Conservation (phyloP, 2,888 invertebrate genomes). For the Matsumyia berberina region DNA sequence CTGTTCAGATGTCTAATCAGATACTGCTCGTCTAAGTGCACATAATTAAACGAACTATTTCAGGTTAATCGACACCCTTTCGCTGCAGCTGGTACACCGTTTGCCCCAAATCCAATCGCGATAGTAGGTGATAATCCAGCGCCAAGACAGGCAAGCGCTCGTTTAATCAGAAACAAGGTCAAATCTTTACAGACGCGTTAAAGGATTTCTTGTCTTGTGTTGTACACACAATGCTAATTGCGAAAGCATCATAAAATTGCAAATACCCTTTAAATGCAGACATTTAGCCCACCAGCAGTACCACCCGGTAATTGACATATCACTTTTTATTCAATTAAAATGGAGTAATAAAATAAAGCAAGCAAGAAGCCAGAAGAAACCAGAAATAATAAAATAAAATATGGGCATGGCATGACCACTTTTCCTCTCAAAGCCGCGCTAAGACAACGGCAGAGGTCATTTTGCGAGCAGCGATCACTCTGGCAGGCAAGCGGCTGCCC, state of each 20-base stretch:
- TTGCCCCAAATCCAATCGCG: constrained; percentile 21
- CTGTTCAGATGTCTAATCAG: constrained; percentile 15
- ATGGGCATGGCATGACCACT: constrained; percentile 69
- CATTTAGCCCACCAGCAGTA: constrained; percentile 11
- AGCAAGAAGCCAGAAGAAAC: constrained; percentile 56
- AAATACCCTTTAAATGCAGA: constrained; percentile 54
- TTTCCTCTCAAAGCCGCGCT: constrained; percentile 37
- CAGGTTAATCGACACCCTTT: constrained; percentile 24
- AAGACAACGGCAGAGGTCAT: constrained; percentile 64
- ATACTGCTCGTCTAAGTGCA: constrained; percentile 39
- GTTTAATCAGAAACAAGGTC: constrained; percentile 52
- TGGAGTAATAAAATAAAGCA: constrained; percentile 62
- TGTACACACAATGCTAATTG: constrained; percentile 45
- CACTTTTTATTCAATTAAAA: constrained; percentile 63
- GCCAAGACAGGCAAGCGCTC: constrained; percentile 8
- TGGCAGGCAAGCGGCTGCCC: constrained; percentile 37
- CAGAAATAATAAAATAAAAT: constrained; percentile 63
- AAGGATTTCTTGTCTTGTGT: constrained; percentile 46
- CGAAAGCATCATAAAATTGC: constrained; percentile 55
- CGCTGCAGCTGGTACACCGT: constrained; percentile 12
- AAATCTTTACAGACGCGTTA: constrained; percentile 26
- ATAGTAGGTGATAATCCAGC: constrained; percentile 29
- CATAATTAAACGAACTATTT: constrained; percentile 45
- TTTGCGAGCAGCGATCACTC: constrained; percentile 47
- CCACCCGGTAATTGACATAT: constrained; percentile 63